phyloP scores from a whole-genome alignment of 2,797 vertebrate species.

The Semaprochilodus insignis region DNA sequence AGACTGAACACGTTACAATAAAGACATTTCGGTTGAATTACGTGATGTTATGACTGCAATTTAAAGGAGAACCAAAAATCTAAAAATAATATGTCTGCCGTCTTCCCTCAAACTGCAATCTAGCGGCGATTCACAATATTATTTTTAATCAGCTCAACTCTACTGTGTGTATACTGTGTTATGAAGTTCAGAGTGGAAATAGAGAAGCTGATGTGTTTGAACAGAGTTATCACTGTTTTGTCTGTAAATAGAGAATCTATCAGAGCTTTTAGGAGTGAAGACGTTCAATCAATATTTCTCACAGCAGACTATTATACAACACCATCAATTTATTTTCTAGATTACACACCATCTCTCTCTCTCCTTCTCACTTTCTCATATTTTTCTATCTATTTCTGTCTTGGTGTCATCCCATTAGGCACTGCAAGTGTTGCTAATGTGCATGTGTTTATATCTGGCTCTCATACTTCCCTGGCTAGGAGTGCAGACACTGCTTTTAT shows the following conservation, averaged over 20 bases:
- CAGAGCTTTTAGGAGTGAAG: constrained; percentile 15
- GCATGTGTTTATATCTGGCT: background rate
- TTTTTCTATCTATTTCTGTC: background rate
- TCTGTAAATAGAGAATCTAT: constrained; percentile 35
- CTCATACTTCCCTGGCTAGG: no score
- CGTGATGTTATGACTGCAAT: no score
- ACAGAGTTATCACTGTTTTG: constrained; percentile 22
- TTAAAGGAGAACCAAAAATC: no score
- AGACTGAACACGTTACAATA: no score
- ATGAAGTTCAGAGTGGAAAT: background rate
- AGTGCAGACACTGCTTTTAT: no score
- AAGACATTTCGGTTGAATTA: no score
- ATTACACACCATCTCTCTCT: background rate
- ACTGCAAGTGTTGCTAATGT: background rate
- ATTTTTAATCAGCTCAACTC: no score
- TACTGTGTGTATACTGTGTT: background rate
- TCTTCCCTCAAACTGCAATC: no score
- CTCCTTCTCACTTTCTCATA: background rate
- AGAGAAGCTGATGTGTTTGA: background rate
- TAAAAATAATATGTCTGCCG: no score
- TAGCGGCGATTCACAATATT: no score
- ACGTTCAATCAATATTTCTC: constrained; percentile 46
- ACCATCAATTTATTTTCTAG: constrained; percentile 1
- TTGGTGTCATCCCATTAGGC: no score
- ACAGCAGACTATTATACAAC: constrained; percentile 35